phyloP scores from a whole-genome alignment of 2,797 vertebrate species.

The Potorous gilbertii region DNA sequence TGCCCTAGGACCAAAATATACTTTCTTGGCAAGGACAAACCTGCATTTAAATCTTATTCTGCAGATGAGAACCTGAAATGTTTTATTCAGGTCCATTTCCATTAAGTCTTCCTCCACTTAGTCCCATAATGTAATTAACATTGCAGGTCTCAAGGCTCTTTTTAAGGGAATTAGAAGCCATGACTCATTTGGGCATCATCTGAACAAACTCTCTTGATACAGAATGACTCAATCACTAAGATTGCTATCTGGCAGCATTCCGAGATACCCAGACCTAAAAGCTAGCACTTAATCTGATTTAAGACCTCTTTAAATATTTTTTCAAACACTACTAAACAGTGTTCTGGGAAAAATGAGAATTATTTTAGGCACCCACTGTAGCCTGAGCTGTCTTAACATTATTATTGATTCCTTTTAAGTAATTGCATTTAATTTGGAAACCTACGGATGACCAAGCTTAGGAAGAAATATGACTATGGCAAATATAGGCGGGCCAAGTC shows the following conservation, averaged over 20 bases:
- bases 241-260: conserved; percentile 87
- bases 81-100: conserved; percentile 80
- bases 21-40: conserved; percentile 49
- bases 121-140: conserved; percentile 87
- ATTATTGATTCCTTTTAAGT: conserved; percentile 82
- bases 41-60: conserved; percentile 59
- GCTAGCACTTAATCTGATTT: conserved; percentile 87
- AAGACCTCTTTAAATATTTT: conserved; percentile 82
- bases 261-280: conserved; percentile 81
- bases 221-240: conserved; percentile 87
- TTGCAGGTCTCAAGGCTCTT: conserved; percentile 84
- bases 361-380: conserved; percentile 79
- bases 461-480: conserved; percentile 65
- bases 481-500: conserved; percentile 60
- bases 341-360: conserved; percentile 76
- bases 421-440: conserved; percentile 82
- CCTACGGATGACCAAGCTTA: conserved; percentile 62
- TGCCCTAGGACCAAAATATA: conserved; percentile 31
- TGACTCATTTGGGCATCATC: conserved; percentile 87
- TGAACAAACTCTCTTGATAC: conserved; percentile 81
- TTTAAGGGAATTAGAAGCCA: conserved; percentile 87
- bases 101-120: conserved; percentile 81
- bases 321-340: conserved; percentile 75
- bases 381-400: conserved; percentile 60
- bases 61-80: conserved; percentile 62